Percentiles rank a stretch among this genome's conserved stretches.
phyloP scores from a whole-genome alignment of 2,113 vertebrate species.

The Megaptera novaeangliae region DNA sequence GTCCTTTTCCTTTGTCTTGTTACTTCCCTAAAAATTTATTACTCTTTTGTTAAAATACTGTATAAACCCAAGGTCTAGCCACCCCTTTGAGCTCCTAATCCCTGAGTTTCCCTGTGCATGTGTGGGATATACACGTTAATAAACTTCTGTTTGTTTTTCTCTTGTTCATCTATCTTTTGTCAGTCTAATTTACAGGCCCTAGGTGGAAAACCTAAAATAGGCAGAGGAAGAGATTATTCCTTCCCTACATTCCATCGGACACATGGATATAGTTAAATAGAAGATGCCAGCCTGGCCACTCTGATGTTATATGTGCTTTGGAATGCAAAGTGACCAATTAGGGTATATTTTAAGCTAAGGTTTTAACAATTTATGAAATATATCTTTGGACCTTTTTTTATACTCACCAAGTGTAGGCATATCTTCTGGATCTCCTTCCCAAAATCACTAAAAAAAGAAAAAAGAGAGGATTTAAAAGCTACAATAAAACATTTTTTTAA shows the following conservation, averaged over 20 bases:
- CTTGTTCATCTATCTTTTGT: not conserved
- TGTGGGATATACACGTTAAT: not conserved
- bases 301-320: not conserved
- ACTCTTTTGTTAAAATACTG: not conserved
- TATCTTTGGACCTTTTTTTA: not conserved
- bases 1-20: not conserved
- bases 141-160: not conserved
- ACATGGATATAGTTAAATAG: not conserved
- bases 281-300: not conserved
- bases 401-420: not conserved
- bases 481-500: not conserved
- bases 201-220: not conserved
- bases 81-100: not conserved
- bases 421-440: not conserved
- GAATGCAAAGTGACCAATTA: not conserved
- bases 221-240: not conserved
- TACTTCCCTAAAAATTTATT: not conserved
- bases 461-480: not conserved
- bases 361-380: not conserved
- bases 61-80: not conserved
- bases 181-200: not conserved
- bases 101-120: not conserved
- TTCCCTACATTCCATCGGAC: not conserved
- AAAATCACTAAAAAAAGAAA: not conserved
- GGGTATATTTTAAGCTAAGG: not conserved